Base-by-base conservation (phyloP, 2,888 invertebrate species). In the Fissipunctia ypsillon region DNA sequence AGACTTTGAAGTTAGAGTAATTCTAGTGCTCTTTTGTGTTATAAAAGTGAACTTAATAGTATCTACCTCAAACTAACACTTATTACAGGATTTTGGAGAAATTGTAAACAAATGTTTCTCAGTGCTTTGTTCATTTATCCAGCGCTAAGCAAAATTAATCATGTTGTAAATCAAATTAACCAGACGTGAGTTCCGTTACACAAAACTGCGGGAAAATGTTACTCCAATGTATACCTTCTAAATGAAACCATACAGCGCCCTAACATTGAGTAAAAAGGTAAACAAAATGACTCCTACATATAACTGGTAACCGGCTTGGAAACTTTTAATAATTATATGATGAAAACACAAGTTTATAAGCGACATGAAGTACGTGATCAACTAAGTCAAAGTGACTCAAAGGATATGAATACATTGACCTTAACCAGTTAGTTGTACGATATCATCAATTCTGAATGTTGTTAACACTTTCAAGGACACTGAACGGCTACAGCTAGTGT, bases 1-100 rank as follows among this genome's bases (percentile, higher is more conserved):
- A 63, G 63, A 73, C 38, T 77, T 54, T 60, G 45, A 66, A 69
- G 60, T 54, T 69, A 41, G 14, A 31, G 38, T 80, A n/a, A 31
- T 41, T 38, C 52, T 35, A 50, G 74, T 75, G 69, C 66, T 41
- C 38, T 38, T 35, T n/a, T n/a, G 56, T 75, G 60, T 28, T 75
- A 63, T 31, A 45, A 60, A 52, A 76, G 76, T 75, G 41, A 54
- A 59, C 14, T 35, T n/a, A n/a, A n/a, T n/a, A n/a, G n/a, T n/a
- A n/a, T n/a, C n/a, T n/a, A n/a, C n/a, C n/a, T n/a, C n/a, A n/a
- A n/a, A n/a, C n/a, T n/a, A n/a, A n/a, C n/a, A n/a, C n/a, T n/a
- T n/a, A n/a, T n/a, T n/a, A 25, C n/a, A 16, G n/a, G 5, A n/a
- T 19, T 14, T 28, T 10, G 35, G 10, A 25, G 1, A 56, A 43